A percentile compares a stretch with the other conserved stretches of the same genome.
Conservation (phyloP, 2,888 invertebrate species). For the Cosmorhoe ocellata region DNA sequence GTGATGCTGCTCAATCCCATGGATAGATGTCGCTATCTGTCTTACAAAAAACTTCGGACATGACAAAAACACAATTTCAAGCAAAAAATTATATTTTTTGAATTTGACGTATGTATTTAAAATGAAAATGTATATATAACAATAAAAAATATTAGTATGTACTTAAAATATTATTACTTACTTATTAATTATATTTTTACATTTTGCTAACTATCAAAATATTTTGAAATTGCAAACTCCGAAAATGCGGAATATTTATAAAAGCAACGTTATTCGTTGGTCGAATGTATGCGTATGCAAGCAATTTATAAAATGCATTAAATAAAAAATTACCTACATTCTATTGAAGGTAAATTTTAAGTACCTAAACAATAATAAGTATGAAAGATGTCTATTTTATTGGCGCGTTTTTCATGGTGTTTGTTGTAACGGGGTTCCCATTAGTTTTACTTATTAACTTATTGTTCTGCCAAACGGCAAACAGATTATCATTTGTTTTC, state of each 20-base stretch:
- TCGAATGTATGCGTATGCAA: neutral
- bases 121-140: neutral
- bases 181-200: neutral
- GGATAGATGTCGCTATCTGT: conserved; percentile 16
- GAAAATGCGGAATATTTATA: neutral
- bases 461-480: conserved; percentile 94
- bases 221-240: neutral
- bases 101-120: neutral
- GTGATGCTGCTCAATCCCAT: neutral
- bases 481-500: conserved; percentile 85
- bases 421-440: conserved; percentile 89
- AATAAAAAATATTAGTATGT: neutral
- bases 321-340: no score
- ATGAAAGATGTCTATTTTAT: conserved; percentile 84
- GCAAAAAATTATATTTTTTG: neutral
- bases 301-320: neutral
- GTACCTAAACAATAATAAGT: neutral
- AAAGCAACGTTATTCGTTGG: neutral
- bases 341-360: conserved; percentile 1
- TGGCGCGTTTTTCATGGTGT: conserved; percentile 89
- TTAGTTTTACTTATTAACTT: conserved; percentile 86
- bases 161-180: neutral
- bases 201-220: neutral
- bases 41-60: no score
- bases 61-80: neutral